phyloP scores from a whole-genome alignment of 2,888 invertebrate species.

The Julus scanicus region DNA sequence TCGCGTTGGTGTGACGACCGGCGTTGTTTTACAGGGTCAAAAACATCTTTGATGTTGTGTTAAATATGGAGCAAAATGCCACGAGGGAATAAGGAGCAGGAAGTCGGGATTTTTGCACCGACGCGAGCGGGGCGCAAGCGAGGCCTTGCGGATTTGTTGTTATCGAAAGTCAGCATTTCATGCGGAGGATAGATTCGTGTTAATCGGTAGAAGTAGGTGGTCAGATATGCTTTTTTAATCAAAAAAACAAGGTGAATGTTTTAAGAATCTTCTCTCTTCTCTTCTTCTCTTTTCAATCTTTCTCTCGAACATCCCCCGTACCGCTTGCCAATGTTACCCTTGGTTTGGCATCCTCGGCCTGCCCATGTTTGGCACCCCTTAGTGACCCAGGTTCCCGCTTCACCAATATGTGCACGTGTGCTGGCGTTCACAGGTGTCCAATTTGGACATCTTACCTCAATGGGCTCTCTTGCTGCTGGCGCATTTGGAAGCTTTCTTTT shows the following conservation, averaged over 20 bases:
- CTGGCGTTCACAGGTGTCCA: background rate
- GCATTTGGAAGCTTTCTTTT: too few relatives aligned
- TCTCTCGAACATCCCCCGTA: conserved; percentile 21
- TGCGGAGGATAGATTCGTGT: conserved; percentile 29
- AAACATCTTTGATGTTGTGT: conserved; percentile 11
- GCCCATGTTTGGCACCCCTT: background rate
- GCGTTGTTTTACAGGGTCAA: conserved; percentile 43
- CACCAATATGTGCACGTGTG: background rate
- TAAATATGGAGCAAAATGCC: background rate
- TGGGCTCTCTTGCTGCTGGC: background rate
- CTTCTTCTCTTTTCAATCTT: conserved; percentile 36
- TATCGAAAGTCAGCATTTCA: conserved; percentile 43
- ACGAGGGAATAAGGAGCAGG: background rate
- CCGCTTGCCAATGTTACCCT: conserved; percentile 24
- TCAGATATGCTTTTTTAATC: conserved; percentile 31
- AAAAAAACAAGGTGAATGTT: conserved; percentile 38
- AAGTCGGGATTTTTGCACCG: background rate
- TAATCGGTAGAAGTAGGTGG: conserved; percentile 39
- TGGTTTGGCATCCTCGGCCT: background rate
- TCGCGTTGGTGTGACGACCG: background rate
- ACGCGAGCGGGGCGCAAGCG: background rate
- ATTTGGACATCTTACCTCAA: background rate
- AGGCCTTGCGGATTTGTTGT: background rate
- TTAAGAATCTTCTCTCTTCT: conserved; percentile 26
- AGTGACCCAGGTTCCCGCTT: background rate